Conservation (phyloP, 2,113 vertebrate species). For the Gymnorhina tibicen region DNA sequence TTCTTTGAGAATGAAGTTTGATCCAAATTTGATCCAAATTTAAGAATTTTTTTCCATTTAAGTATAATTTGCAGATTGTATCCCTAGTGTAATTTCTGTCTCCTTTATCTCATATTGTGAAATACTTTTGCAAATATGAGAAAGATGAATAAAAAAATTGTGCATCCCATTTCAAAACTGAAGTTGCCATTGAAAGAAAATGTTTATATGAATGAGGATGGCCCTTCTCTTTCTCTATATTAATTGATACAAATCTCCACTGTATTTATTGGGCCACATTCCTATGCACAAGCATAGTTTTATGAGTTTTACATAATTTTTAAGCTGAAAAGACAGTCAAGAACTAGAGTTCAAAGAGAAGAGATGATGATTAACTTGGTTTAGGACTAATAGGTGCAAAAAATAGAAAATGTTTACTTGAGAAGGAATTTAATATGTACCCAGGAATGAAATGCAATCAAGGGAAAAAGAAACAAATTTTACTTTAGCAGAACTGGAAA, state of each 20-base stretch:
- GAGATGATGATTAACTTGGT: neutral
- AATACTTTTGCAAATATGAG: neutral
- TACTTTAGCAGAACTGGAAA: neutral
- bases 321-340: neutral
- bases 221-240: neutral
- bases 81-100: neutral
- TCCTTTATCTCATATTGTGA: neutral
- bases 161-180: neutral
- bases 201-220: neutral
- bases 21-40: neutral
- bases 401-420: neutral
- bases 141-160: neutral
- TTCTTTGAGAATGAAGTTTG: neutral
- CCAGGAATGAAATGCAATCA: neutral
- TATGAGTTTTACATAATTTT: neutral
- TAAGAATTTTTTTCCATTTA: neutral
- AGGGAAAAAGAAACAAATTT: neutral
- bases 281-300: neutral
- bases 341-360: neutral
- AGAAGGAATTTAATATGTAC: neutral
- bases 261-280: accelerated
- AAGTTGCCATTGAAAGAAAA: neutral
- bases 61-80: neutral
- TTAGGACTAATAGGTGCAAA: neutral
- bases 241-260: neutral